Conservation (phyloP, 1,140 invertebrate species). For the Dreissena polymorpha region DNA sequence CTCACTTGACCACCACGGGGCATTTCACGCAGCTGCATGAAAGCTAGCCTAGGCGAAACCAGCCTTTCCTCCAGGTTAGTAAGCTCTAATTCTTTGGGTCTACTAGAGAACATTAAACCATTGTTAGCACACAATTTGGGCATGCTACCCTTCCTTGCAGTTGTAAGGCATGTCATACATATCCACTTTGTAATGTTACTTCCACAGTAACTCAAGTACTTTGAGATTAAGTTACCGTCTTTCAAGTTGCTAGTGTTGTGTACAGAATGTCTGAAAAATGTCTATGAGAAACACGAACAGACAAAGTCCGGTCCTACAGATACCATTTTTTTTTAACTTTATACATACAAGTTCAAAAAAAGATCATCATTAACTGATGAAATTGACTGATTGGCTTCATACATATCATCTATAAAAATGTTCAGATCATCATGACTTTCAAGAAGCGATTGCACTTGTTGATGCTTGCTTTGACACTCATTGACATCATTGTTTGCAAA, state of each 20-base stretch:
- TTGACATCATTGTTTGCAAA: background rate
- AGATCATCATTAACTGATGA: background rate
- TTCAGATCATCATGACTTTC: background rate
- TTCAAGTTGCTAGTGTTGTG: background rate
- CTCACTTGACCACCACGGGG: slow-evolving; percentile 45
- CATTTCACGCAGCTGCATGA: slow-evolving; percentile 57
- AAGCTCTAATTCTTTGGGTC: slow-evolving; percentile 48
- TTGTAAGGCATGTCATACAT: slow-evolving; percentile 1
- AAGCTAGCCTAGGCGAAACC: slow-evolving; percentile 43
- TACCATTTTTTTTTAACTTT: background rate
- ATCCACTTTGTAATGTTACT: slow-evolving; percentile 29
- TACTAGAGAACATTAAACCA: slow-evolving; percentile 54
- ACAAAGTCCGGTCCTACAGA: background rate
- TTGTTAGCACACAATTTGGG: slow-evolving; percentile 47
- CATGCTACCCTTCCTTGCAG: slow-evolving; percentile 10
- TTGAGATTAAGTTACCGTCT: background rate
- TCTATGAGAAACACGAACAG: slow-evolving; percentile 36
- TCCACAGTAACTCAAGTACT: background rate
- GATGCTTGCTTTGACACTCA: background rate
- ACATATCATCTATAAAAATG: background rate
- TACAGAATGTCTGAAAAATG: slow-evolving; percentile 32
- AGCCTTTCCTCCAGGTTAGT: slow-evolving; percentile 53
- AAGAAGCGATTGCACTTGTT: background rate
- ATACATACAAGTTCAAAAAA: background rate
- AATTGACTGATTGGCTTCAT: background rate